Evolutionary conservation across 2,797 vertebrate genomes (phyloP).

Genomic region (Sylvilagus floridanus): DNA sequence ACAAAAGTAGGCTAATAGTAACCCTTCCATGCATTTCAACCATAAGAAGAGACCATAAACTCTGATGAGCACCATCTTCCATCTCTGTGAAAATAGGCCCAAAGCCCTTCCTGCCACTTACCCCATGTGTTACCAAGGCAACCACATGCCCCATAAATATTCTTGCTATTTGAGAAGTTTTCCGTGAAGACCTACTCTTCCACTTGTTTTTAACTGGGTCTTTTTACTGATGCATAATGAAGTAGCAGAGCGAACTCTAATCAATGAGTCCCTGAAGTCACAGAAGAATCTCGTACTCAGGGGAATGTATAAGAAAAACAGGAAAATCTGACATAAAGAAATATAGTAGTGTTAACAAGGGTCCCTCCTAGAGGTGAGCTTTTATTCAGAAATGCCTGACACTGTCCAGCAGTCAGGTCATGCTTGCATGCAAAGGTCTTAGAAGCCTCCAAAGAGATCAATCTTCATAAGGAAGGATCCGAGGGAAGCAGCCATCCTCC

Average conservation of each 20-base stretch:
- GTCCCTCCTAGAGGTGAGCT: background rate
- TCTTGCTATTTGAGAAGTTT: slow-evolving; percentile 61
- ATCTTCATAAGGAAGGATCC: background rate
- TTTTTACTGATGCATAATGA: background rate
- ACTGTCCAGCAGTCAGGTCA: background rate
- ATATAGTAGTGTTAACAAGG: too few relatives aligned
- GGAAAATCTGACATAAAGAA: background rate
- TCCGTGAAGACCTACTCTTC: slow-evolving; percentile 45
- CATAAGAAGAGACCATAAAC: slow-evolving; percentile 18
- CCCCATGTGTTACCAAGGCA: slow-evolving; percentile 67
- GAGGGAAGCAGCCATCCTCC: background rate
- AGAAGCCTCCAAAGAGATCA: background rate
- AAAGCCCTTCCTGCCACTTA: background rate
- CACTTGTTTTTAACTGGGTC: slow-evolving; percentile 43
- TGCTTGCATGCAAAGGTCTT: background rate
- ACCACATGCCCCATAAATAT: slow-evolving; percentile 59
- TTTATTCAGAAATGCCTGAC: background rate
- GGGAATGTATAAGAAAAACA: background rate
- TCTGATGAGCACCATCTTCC: background rate
- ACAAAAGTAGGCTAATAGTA: background rate
- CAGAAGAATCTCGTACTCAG: background rate
- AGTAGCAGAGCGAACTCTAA: slow-evolving; percentile 24
- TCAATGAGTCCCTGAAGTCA: slow-evolving; percentile 15
- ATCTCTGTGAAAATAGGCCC: background rate
- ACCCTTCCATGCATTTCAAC: background rate